Percentiles rank a stretch among this genome's conserved stretches.
Evolutionary conservation across 2,797 vertebrate genomes (phyloP).

Genomic region (Poecilia gillii): DNA sequence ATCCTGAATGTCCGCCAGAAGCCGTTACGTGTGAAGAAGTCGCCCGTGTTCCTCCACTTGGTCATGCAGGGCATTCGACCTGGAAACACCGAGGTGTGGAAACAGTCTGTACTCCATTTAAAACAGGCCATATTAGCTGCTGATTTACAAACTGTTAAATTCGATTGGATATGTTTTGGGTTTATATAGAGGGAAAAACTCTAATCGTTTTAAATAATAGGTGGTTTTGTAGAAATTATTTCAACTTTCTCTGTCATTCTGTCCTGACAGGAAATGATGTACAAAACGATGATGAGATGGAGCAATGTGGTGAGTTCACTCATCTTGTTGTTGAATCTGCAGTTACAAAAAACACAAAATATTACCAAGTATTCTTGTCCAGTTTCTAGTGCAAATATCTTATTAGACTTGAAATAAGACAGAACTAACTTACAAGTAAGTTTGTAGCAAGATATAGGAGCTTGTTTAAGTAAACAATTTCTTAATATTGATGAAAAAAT

Average conservation of each 20-base stretch:
- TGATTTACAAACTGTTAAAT: neutral
- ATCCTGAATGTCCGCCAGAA: neutral
- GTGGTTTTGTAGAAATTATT: neutral
- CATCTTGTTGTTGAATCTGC: neutral
- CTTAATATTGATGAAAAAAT: too few species aligned
- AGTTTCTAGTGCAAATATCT: too few species aligned
- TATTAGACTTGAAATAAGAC: too few species aligned
- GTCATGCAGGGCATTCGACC: conserved; percentile 27
- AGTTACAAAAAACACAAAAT: too few species aligned
- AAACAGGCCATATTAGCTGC: neutral
- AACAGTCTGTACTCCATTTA: too few species aligned
- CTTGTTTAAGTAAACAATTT: too few species aligned
- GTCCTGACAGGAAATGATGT: conserved; percentile 57
- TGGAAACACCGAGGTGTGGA: conserved; percentile 50
- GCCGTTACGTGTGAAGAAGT: neutral
- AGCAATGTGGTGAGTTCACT: conserved; percentile 57
- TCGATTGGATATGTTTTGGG: too few species aligned
- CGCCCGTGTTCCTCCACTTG: conserved; percentile 2
- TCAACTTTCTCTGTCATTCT: neutral
- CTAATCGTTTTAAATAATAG: neutral
- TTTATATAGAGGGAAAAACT: too few species aligned
- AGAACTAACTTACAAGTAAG: too few species aligned
- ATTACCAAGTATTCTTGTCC: too few species aligned
- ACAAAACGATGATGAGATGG: conserved; percentile 45
- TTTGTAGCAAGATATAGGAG: too few species aligned